A percentile compares a stretch with the other conserved stretches of the same genome.
Conservation (phyloP, 2,888 invertebrate genomes). For the Autographa gamma region DNA sequence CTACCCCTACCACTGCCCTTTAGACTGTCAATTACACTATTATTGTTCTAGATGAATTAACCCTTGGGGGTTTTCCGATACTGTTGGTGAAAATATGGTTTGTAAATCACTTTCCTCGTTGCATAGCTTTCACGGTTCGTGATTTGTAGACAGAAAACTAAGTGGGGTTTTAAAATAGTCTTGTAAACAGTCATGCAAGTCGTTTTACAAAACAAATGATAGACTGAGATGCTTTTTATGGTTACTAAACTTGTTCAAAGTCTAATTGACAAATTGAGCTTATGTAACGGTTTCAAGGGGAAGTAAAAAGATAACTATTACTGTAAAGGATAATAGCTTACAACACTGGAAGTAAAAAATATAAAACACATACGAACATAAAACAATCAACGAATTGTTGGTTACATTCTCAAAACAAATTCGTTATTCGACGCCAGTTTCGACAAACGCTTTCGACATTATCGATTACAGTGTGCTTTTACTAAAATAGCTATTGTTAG, state of each 20-base stretch:
- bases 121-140: no score
- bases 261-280: no score
- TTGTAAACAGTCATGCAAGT: no score
- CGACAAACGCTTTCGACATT: conserved; percentile 5
- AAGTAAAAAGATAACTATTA: no score
- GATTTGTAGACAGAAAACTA: no score
- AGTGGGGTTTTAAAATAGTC: no score
- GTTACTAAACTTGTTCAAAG: no score
- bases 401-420: not conserved
- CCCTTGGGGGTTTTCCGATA: not conserved
- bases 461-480: conserved; percentile 5
- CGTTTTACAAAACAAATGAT: no score
- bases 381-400: not conserved
- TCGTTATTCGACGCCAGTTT: not conserved
- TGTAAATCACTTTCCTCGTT: not conserved
- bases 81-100: not conserved
- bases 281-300: no score
- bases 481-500: not conserved
- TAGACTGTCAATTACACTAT: not conserved
- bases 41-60: not conserved
- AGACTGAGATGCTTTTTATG: no score
- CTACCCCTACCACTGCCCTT: not conserved
- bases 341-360: not conserved
- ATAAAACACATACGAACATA: not conserved
- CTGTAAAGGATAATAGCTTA: no score